These are phyloP conservation scores for Limnephilus lunatus DNA, from an alignment of 2,888 invertebrate genomes.

Conservation along the genomic window DNA sequence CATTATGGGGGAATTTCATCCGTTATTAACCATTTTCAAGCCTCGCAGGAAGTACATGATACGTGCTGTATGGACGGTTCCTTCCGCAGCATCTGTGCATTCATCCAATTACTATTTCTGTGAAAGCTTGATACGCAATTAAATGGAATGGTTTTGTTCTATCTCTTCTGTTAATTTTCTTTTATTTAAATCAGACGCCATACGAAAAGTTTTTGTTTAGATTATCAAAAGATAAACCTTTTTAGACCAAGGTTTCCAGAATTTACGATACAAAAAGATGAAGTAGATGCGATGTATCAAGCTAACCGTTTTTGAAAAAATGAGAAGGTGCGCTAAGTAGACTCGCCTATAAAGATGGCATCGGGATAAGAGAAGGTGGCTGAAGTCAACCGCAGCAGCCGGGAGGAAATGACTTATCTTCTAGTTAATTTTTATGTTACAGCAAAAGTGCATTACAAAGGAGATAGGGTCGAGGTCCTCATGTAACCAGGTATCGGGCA, in stretches of 20 bases:
- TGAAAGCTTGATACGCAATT: background rate
- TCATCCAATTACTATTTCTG: conserved; percentile 13
- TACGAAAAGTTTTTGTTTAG: background rate
- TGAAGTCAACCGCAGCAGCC: conserved; percentile 7
- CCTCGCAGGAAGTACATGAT: conserved; percentile 29
- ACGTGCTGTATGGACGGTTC: conserved; percentile 11
- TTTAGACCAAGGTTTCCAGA: background rate
- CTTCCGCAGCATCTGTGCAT: conserved; percentile 18
- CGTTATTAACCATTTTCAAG: conserved; percentile 44
- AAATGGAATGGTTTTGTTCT: background rate
- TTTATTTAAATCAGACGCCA: background rate
- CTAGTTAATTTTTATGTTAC: conserved; percentile 56
- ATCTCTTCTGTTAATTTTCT: background rate
- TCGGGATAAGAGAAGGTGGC: conserved; percentile 32
- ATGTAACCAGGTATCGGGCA: conserved; percentile 39
- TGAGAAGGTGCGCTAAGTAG: background rate
- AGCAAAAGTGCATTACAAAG: conserved; percentile 65
- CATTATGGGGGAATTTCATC: conserved; percentile 54
- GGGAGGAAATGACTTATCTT: conserved; percentile 44
- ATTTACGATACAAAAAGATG: background rate
- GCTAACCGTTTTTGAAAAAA: background rate
- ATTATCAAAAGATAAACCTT: background rate
- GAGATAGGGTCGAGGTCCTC: background rate
- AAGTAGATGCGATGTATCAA: too few relatives aligned
- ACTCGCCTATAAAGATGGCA: conserved; percentile 47